Evolutionary conservation across 2,797 vertebrate species (phyloP), one percentile per base, ranked within the genome.

Genomic region (Melanotaenia maccullochi): DNA sequence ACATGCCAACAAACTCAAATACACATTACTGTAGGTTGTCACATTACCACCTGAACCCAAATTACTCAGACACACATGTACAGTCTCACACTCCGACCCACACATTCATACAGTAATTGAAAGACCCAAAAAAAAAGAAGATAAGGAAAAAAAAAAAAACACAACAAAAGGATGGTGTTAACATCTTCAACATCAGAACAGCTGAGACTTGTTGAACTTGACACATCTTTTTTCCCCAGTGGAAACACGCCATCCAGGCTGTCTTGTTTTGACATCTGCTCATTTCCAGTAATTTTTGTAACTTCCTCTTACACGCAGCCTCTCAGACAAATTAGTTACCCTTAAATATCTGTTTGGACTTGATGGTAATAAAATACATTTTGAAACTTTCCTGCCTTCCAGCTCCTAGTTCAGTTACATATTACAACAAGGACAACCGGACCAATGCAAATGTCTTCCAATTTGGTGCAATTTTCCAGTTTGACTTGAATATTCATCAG

Each of bases 181-280:
- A 68, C 60, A 24, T 38, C 67, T 63, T 63, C 5, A 40, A 49
- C 36, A 57, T 71, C 52, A 24, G 11, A 78, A 18, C 71, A 85
- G 71, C 68, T 68, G 75, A 62, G 1, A 58, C 44, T 24, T 58
- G 52, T 76, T 83, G 36, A 30, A 49, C 9, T 35, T 54, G 22
- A 73, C 20, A 40, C 1, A 42, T 47, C 38, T 3, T 25, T 25
- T 30, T 24, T 14, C 14, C 14, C 60, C 22, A 54, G 3, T 14
- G 13, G 16, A 61, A 59, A 33, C 59, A 32, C 7, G 1, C 3
- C 12, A 60, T 8, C 16, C 25, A 9, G 22, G 36, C 4, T 9
- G 20, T 24, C n/a, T 1, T 58, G 7, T 30, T 58, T 3, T 49
- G n/a, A 54, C 13, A 14, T 60, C 25, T 54, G 13, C 38, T 9